phyloP scores from a whole-genome alignment of 1,140 invertebrate species.

The Rhopalosiphum maidis region DNA sequence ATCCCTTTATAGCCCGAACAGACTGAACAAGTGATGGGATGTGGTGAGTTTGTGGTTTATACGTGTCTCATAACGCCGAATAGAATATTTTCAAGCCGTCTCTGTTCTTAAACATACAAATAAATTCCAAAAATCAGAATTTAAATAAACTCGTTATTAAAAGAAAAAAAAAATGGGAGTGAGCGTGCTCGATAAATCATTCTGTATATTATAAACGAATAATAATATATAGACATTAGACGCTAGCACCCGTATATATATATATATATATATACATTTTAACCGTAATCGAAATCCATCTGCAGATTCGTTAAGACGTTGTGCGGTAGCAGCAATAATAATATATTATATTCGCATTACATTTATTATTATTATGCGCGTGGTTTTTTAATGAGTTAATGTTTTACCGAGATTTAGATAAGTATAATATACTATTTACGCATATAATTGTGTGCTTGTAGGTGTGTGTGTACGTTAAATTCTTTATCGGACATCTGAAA shows the following conservation, averaged over 20 bases:
- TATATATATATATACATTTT: not conserved
- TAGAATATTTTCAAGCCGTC: too few relatives aligned
- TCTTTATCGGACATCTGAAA: not conserved
- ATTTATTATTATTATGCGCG: not conserved
- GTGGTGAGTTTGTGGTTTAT: too few relatives aligned
- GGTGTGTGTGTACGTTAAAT: not conserved
- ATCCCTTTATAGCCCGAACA: not conserved
- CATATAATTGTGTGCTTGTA: not conserved
- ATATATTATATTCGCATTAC: slow-evolving; percentile 13
- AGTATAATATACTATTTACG: slow-evolving; percentile 8
- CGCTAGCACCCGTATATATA: too few relatives aligned
- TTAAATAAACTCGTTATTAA: not conserved
- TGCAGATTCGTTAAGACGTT: not conserved
- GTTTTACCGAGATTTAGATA: slow-evolving; percentile 13
- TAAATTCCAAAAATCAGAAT: not conserved
- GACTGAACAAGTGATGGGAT: not conserved
- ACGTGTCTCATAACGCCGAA: too few relatives aligned
- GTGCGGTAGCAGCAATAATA: not conserved
- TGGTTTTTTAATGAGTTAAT: slow-evolving; percentile 28
- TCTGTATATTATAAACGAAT: not conserved
- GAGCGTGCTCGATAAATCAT: not conserved
- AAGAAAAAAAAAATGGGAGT: not conserved
- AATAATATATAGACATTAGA: too few relatives aligned
- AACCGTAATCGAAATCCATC: not conserved
- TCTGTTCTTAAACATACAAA: too few relatives aligned